phyloP scores from a whole-genome alignment of 2,888 invertebrate genomes.

The Conomelus anceps region DNA sequence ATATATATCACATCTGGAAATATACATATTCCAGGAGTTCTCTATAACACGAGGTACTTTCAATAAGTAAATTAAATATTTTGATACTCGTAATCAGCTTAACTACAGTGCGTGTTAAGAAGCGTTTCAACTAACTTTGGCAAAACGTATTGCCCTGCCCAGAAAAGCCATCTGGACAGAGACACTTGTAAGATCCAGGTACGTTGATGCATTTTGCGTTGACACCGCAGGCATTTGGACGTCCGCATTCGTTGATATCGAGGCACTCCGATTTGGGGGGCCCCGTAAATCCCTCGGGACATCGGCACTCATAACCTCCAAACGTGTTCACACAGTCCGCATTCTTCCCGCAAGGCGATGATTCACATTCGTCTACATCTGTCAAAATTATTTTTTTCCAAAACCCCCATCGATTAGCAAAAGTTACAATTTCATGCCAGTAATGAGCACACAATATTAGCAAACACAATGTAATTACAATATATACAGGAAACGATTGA shows the following conservation, averaged over 20 bases:
- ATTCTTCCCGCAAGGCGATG: conserved; percentile 59
- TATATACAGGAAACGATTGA: background rate
- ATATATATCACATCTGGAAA: too few relatives aligned
- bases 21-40: too few relatives aligned
- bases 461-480: background rate
- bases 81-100: background rate
- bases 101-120: background rate
- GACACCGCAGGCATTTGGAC: conserved; percentile 59
- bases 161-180: conserved; percentile 67
- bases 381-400: conserved; percentile 29
- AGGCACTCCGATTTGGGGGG: conserved; percentile 52
- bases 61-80: background rate
- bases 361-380: conserved; percentile 70
- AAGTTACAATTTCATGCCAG: background rate
- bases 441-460: background rate
- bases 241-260: conserved; percentile 68
- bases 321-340: conserved; percentile 67
- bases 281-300: conserved; percentile 60
- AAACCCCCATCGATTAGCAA: conserved; percentile 15
- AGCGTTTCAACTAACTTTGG: conserved; percentile 58
- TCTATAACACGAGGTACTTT: background rate
- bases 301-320: conserved; percentile 69
- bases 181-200: conserved; percentile 70
- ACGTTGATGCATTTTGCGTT: conserved; percentile 76
- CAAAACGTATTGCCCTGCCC: conserved; percentile 68